Conservation (phyloP, 35 echinoderm and acorn worm genomes). For the Stichopus chloronotus region DNA sequence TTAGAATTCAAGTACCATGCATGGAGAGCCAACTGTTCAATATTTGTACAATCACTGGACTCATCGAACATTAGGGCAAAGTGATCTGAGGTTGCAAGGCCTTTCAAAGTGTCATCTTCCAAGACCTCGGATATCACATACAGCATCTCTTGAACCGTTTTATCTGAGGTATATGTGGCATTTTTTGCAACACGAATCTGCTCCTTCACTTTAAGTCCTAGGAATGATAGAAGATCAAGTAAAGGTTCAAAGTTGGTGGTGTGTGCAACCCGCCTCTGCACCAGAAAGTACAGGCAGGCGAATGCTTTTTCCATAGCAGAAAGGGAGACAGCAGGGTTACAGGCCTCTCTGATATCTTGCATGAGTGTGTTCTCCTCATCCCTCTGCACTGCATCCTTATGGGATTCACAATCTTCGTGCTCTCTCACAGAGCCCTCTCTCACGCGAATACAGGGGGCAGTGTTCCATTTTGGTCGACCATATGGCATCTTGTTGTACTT, state of each 20-base stretch:
- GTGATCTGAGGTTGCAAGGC: constrained; percentile 21
- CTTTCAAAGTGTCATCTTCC: constrained; percentile 23
- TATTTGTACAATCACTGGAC: constrained; percentile 34
- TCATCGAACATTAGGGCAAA: constrained; percentile 61
- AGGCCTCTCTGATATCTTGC: constrained; percentile 40
- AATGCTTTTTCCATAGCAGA: constrained; percentile 55
- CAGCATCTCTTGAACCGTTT: constrained; percentile 60
- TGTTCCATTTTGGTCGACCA: constrained; percentile 61
- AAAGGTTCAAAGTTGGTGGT: neutral
- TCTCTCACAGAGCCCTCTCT: constrained; percentile 42
- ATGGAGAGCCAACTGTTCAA: constrained; percentile 59
- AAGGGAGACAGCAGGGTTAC: constrained; percentile 11
- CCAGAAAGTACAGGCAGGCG: constrained; percentile 55
- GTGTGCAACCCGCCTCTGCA: constrained; percentile 30
- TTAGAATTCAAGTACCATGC: constrained; percentile 23
- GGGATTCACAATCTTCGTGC: constrained; percentile 44
- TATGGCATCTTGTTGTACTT: constrained; percentile 46
- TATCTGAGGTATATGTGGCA: constrained; percentile 42
- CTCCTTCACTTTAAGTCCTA: neutral
- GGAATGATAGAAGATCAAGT: neutral
- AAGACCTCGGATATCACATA: constrained; percentile 44
- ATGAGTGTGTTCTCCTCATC: constrained; percentile 26
- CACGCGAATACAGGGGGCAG: constrained; percentile 10
- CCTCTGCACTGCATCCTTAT: constrained; percentile 6
- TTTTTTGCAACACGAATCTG: constrained; percentile 18